Conservation (phyloP, 2,888 invertebrate genomes). For the Drosophila rellima region DNA sequence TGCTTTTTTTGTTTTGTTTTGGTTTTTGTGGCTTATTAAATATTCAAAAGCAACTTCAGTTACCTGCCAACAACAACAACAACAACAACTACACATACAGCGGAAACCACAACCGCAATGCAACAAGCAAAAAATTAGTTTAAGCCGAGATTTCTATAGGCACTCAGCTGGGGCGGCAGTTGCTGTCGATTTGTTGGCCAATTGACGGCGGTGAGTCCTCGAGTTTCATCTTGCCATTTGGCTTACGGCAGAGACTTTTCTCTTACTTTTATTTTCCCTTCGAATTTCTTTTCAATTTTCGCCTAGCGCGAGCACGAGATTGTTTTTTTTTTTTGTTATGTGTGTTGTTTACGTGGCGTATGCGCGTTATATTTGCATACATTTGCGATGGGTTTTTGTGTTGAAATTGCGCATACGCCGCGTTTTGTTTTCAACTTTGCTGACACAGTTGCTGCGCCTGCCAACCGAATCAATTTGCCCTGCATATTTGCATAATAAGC, state of each 20-base stretch:
- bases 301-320: slow-evolving; percentile 49
- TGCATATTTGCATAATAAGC: slow-evolving; percentile 78
- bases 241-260: slow-evolving; percentile 26
- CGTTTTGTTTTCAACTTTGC: slow-evolving; percentile 73
- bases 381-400: slow-evolving; percentile 46
- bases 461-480: slow-evolving; percentile 69
- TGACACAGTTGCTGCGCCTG: slow-evolving; percentile 69
- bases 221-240: slow-evolving; percentile 48
- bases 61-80: slow-evolving; percentile 42
- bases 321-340: slow-evolving; percentile 29
- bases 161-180: slow-evolving; percentile 32
- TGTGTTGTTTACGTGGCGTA: slow-evolving; percentile 77
- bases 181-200: slow-evolving; percentile 67
- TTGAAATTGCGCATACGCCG: slow-evolving; percentile 78
- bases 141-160: slow-evolving; percentile 74
- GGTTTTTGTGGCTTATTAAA: slow-evolving; percentile 70
- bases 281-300: slow-evolving; percentile 72
- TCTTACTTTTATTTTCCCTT: slow-evolving; percentile 14
- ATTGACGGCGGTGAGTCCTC: slow-evolving; percentile 51
- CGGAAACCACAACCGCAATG: slow-evolving; percentile 44
- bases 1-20: slow-evolving; percentile 29
- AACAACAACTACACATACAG: slow-evolving; percentile 8
- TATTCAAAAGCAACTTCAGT: slow-evolving; percentile 72
- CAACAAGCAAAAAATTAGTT: slow-evolving; percentile 78
- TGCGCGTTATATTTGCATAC: slow-evolving; percentile 77